Conservation (phyloP, 2,113 vertebrate species). For the Ptychochromis oligacanthus region DNA sequence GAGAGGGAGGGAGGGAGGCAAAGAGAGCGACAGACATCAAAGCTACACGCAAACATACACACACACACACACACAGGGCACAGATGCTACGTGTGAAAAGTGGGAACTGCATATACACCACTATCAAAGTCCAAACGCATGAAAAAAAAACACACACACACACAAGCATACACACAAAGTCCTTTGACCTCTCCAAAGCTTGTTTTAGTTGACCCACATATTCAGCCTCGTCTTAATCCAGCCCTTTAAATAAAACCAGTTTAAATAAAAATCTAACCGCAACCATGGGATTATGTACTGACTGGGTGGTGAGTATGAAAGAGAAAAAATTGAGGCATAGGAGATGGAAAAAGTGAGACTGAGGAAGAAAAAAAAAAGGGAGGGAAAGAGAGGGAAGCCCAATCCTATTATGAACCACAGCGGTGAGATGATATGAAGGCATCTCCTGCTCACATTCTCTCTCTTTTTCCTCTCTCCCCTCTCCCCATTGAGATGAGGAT, state of each 20-base stretch:
- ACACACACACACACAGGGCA: slow-evolving; percentile 28
- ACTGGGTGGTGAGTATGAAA: slow-evolving; percentile 54
- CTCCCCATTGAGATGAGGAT: slow-evolving; percentile 64
- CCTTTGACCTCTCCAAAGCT: slow-evolving; percentile 54
- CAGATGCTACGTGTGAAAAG: slow-evolving; percentile 62
- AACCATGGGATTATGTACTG: slow-evolving; percentile 54
- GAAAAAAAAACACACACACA: background rate
- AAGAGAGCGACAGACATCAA: slow-evolving; percentile 49
- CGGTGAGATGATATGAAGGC: slow-evolving; percentile 71
- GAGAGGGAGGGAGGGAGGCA: background rate
- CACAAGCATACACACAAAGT: slow-evolving; percentile 15
- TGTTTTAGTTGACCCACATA: slow-evolving; percentile 68
- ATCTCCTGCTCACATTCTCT: slow-evolving; percentile 46
- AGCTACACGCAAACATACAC: slow-evolving; percentile 28
- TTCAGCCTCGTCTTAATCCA: slow-evolving; percentile 52
- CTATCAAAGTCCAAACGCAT: slow-evolving; percentile 51
- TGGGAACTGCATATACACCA: slow-evolving; percentile 38
- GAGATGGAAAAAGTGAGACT: slow-evolving; percentile 47
- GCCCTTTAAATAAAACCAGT: slow-evolving; percentile 61
- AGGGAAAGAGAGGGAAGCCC: slow-evolving; percentile 42
- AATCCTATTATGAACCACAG: slow-evolving; percentile 76
- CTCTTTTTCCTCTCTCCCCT: background rate
- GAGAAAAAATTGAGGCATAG: slow-evolving; percentile 17
- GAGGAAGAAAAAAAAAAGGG: slow-evolving; percentile 13
- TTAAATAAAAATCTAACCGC: slow-evolving; percentile 34